Evolutionary conservation across 2,888 invertebrate genomes (phyloP).

Genomic region (Kuschelorhynchus macadamiae): DNA sequence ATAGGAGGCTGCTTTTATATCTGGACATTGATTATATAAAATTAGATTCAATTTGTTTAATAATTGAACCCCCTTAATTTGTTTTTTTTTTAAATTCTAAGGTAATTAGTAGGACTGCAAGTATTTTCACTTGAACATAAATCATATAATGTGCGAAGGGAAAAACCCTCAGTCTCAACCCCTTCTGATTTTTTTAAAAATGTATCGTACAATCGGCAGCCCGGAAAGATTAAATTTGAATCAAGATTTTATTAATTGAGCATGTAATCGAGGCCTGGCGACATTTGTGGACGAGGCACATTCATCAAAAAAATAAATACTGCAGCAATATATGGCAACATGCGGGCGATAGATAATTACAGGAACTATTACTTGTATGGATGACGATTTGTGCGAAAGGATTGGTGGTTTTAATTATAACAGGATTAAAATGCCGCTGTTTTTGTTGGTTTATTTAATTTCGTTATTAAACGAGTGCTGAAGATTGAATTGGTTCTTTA

Average conservation of each 20-base stretch:
- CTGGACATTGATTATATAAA: too few species aligned
- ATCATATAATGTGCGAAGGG: too few species aligned
- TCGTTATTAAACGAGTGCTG: neutral
- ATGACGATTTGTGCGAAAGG: constrained; percentile 28
- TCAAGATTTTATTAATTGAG: constrained; percentile 50
- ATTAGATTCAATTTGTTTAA: too few species aligned
- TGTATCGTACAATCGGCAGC: constrained; percentile 25
- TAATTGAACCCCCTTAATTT: too few species aligned
- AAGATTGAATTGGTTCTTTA: too few species aligned
- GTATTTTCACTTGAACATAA: too few species aligned
- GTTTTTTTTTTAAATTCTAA: too few species aligned
- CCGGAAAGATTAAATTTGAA: constrained; percentile 48
- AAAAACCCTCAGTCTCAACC: neutral
- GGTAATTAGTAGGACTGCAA: too few species aligned
- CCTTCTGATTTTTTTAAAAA: constrained; percentile 36
- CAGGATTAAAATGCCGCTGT: constrained; percentile 16
- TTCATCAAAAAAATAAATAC: constrained; percentile 46
- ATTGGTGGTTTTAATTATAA: constrained; percentile 39
- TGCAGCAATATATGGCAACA: constrained; percentile 35
- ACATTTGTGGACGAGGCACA: constrained; percentile 45
- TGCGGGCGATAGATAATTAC: constrained; percentile 40
- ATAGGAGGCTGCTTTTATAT: too few species aligned
- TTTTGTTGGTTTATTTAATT: neutral
- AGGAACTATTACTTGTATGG: constrained; percentile 36
- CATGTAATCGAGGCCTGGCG: constrained; percentile 42